These are phyloP conservation scores for Peromyscus melanophrys DNA, from an alignment of 2,797 vertebrate genomes.

Conservation along the genomic window DNA sequence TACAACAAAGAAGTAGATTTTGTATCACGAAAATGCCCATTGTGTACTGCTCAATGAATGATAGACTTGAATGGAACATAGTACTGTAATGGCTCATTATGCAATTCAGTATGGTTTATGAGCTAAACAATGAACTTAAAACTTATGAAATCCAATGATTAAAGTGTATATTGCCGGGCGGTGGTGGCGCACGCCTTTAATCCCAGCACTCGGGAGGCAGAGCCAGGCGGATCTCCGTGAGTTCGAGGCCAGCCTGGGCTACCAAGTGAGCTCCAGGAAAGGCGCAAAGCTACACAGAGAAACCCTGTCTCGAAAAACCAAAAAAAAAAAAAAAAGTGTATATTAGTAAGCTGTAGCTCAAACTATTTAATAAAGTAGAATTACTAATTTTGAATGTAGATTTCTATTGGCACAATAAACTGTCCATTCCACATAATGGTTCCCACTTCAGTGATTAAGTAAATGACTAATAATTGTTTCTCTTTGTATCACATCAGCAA, in stretches of 20 bases:
- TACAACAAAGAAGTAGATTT: conserved; percentile 1
- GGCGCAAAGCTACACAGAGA: too few species aligned
- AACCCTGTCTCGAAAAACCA: too few species aligned
- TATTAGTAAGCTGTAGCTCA: conserved; percentile 40
- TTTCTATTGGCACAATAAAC: conserved; percentile 20
- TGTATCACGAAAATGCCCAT: neutral
- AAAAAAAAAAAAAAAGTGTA: too few species aligned
- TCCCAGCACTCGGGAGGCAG: too few species aligned
- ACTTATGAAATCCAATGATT: conserved; percentile 44
- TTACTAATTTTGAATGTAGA: conserved; percentile 23
- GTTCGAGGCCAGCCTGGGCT: too few species aligned
- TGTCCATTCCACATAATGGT: conserved; percentile 20
- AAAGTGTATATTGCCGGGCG: conserved; percentile 44
- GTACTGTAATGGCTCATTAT: conserved; percentile 38
- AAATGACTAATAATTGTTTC: conserved; percentile 68
- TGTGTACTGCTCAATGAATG: conserved; percentile 37
- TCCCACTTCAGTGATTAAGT: conserved; percentile 54
- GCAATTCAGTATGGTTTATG: conserved; percentile 50
- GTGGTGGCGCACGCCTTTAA: too few species aligned
- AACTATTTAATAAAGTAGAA: conserved; percentile 53
- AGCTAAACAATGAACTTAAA: neutral
- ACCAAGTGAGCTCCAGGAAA: too few species aligned
- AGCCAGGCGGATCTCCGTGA: too few species aligned
- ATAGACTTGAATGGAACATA: neutral
- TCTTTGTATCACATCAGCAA: conserved; percentile 37